A percentile compares a stretch with the other conserved stretches of the same genome.
phyloP scores from a whole-genome alignment of 2,113 vertebrate species.

The Triplophysa tibetana region DNA sequence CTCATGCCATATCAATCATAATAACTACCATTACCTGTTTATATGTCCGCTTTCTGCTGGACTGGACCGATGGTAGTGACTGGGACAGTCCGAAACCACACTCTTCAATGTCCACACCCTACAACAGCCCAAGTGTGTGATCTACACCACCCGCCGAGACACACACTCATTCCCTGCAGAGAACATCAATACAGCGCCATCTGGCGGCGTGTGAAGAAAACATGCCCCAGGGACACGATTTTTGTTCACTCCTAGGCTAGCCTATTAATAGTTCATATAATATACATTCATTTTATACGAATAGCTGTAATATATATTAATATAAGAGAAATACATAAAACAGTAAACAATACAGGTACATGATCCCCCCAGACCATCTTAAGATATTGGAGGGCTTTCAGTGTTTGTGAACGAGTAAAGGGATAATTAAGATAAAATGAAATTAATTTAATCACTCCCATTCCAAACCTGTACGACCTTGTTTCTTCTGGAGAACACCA shows the following conservation, averaged over 20 bases:
- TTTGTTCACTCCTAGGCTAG: neutral
- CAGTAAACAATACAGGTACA: too few species aligned
- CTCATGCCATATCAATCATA: neutral
- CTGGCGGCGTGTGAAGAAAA: constrained; percentile 25
- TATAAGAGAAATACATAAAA: too few species aligned
- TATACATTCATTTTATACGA: too few species aligned
- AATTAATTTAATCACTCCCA: too few species aligned
- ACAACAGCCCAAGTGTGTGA: neutral
- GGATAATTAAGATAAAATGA: too few species aligned
- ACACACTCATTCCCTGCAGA: neutral
- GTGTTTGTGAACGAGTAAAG: too few species aligned
- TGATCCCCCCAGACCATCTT: too few species aligned
- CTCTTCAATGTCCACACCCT: constrained; percentile 51
- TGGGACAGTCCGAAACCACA: constrained; percentile 32
- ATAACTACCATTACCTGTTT: constrained; percentile 41
- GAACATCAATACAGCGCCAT: constrained; percentile 32
- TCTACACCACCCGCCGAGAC: constrained; percentile 19
- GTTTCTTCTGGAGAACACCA: too few species aligned
- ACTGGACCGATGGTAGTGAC: constrained; percentile 10
- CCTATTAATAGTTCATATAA: neutral
- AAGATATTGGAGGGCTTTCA: too few species aligned
- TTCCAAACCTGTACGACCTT: too few species aligned
- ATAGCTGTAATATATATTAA: too few species aligned
- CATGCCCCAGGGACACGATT: constrained; percentile 14
- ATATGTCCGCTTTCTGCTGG: constrained; percentile 17